These are phyloP conservation scores for Nephrotoma flavescens DNA, from an alignment of 2,888 invertebrate genomes.

Conservation along the genomic window DNA sequence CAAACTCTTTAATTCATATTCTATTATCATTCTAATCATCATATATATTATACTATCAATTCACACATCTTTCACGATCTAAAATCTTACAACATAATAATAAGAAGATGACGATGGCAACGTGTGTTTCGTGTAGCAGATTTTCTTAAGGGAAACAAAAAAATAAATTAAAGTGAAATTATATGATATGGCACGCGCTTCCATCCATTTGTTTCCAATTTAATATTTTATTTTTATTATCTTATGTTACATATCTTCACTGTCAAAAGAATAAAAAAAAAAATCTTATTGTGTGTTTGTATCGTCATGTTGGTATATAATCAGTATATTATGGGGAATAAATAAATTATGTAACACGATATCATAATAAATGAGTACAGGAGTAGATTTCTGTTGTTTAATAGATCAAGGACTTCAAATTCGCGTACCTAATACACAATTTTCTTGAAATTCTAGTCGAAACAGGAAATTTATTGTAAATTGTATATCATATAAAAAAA, in stretches of 20 bases:
- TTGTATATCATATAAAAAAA: neutral
- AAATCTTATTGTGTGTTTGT: neutral
- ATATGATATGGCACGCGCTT: neutral
- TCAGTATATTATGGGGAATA: neutral
- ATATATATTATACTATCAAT: neutral
- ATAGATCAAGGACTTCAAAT: neutral
- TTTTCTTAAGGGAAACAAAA: neutral
- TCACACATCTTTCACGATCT: neutral
- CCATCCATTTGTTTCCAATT: neutral
- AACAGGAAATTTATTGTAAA: neutral
- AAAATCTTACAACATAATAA: neutral
- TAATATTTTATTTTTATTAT: neutral
- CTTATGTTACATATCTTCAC: neutral
- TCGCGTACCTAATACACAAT: neutral
- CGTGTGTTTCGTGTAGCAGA: neutral
- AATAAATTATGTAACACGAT: neutral
- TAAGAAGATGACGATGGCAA: neutral
- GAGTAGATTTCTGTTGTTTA: neutral
- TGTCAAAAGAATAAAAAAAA: neutral
- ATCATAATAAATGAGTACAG: neutral
- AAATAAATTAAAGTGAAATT: neutral
- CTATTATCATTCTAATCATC: neutral
- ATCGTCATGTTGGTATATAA: neutral
- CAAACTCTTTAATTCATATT: neutral
- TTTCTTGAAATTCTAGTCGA: neutral